Conservation (phyloP, 2,113 vertebrate genomes). For the Aegotheles bennettii region DNA sequence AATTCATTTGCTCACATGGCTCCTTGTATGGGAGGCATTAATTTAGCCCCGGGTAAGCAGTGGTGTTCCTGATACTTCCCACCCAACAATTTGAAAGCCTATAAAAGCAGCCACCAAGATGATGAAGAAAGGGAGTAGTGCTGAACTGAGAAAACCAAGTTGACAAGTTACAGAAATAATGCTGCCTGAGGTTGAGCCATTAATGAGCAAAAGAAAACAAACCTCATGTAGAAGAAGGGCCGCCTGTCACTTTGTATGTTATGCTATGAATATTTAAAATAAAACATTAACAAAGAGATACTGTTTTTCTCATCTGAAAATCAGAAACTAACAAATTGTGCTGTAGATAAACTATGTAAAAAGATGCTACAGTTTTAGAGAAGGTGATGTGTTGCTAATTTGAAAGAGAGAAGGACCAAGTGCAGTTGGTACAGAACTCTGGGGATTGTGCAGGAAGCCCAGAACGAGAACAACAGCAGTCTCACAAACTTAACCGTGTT, state of each 20-base stretch:
- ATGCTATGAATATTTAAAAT: conserved; percentile 5
- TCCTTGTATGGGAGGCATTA: conserved; percentile 18
- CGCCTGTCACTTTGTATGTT: conserved; percentile 4
- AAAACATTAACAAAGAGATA: neutral
- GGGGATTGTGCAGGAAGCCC: accelerated
- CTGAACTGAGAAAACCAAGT: neutral
- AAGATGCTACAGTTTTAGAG: neutral
- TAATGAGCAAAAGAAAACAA: conserved; percentile 37
- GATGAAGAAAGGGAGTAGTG: neutral
- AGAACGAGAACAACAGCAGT: neutral
- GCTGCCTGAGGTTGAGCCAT: conserved; percentile 8
- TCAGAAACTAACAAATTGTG: neutral
- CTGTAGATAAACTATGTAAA: neutral
- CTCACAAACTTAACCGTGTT: neutral
- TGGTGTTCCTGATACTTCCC: conserved; percentile 67
- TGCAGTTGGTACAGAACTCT: neutral
- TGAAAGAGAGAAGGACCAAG: neutral
- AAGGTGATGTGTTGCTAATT: neutral
- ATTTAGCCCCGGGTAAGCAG: conserved; percentile 56
- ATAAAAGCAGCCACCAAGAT: conserved; percentile 13
- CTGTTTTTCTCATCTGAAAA: neutral
- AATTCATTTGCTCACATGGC: neutral
- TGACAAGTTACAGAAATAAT: conserved; percentile 27
- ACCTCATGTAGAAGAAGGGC: neutral
- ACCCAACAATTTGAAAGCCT: conserved; percentile 1